Evolutionary conservation across 2,797 vertebrate species (phyloP).

Genomic region (Leucoraja ocellata): DNA sequence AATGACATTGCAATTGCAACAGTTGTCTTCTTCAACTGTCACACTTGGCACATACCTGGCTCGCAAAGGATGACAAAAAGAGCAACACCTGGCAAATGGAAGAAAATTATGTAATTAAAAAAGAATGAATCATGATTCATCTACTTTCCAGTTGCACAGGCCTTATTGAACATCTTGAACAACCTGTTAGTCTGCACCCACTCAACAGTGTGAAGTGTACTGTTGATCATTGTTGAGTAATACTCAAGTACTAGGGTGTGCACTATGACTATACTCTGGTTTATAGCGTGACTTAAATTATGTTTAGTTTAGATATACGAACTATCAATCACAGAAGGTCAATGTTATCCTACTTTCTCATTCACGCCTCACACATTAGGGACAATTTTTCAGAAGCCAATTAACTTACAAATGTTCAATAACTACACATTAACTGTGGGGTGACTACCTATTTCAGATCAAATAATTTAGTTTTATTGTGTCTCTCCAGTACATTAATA

Average conservation of each 20-base stretch:
- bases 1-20: constrained; percentile 90
- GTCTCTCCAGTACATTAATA: not conserved
- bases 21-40: constrained; percentile 96
- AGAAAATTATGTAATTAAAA: not conserved
- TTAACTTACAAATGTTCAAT: too few relatives aligned
- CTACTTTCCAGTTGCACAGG: not conserved
- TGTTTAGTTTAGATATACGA: too few relatives aligned
- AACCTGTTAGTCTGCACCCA: not conserved
- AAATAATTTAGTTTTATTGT: not conserved
- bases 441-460: not conserved
- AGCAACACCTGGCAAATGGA: constrained; percentile 54
- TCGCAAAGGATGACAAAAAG: constrained; percentile 69
- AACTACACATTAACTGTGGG: not conserved
- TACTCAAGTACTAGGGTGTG: too few relatives aligned
- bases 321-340: too few relatives aligned
- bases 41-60: constrained; percentile 84
- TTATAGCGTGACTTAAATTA: too few relatives aligned
- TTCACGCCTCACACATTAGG: too few relatives aligned
- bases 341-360: too few relatives aligned
- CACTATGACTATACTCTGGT: too few relatives aligned
- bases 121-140: not conserved
- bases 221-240: not conserved
- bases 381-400: too few relatives aligned
- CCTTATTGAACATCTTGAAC: not conserved
- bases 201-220: not conserved